These are phyloP conservation scores for Triplophysa bombifrons DNA, from an alignment of 2,797 vertebrate genomes.

Conservation along the genomic window DNA sequence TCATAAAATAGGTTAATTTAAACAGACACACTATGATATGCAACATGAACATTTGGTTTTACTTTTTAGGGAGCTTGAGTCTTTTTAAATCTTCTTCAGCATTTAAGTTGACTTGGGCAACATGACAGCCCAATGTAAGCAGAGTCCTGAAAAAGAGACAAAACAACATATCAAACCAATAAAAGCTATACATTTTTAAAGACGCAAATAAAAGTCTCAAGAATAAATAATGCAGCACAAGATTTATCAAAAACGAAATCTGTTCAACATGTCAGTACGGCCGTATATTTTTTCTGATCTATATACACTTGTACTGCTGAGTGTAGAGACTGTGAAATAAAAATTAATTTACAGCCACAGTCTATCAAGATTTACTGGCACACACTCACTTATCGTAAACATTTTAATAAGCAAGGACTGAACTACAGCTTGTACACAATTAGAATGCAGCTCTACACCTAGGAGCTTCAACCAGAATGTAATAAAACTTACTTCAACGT, in stretches of 20 bases:
- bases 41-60: constrained; percentile 54
- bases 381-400: constrained; percentile 57
- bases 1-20: not conserved
- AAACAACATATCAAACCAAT: constrained; percentile 1
- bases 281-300: constrained; percentile 22
- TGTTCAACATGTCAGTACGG: constrained; percentile 9
- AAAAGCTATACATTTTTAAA: not conserved
- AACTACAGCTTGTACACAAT: constrained; percentile 48
- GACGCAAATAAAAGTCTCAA: not conserved
- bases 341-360: constrained; percentile 50
- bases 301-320: constrained; percentile 60
- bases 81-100: constrained; percentile 97
- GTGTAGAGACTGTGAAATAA: constrained; percentile 41
- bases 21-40: not conserved
- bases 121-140: constrained; percentile 93
- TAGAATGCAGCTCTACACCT: constrained; percentile 41
- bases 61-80: constrained; percentile 97
- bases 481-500: constrained; percentile 88
- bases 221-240: not conserved
- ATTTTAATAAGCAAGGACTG: constrained; percentile 60
- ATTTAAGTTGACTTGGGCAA: constrained; percentile 86
- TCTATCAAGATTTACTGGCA: constrained; percentile 62
- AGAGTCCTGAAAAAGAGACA: constrained; percentile 81
- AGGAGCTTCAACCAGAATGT: constrained; percentile 39
- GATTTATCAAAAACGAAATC: constrained; percentile 19